Conservation (phyloP, 1,140 invertebrate species). For the Monochamus saltuarius region DNA sequence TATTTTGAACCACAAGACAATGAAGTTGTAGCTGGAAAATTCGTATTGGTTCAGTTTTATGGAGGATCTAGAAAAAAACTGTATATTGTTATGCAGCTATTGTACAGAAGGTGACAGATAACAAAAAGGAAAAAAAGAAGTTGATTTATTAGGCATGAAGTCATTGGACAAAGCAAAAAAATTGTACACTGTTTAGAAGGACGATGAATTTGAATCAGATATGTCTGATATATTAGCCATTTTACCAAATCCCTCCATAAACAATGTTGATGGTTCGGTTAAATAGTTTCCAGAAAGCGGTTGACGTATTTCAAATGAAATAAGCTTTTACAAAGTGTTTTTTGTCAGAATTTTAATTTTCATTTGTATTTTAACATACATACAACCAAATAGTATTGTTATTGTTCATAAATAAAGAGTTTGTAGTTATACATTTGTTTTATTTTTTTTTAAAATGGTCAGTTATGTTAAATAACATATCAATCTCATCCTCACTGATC, state of each 20-base stretch:
- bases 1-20: constrained; percentile 17
- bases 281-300: too few relatives aligned
- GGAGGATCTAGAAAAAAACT: constrained; percentile 23
- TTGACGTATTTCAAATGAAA: too few relatives aligned
- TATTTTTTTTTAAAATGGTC: too few relatives aligned
- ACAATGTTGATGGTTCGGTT: too few relatives aligned
- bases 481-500: too few relatives aligned
- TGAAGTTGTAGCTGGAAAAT: constrained; percentile 15
- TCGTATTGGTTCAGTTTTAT: constrained; percentile 19
- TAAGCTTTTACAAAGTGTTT: too few relatives aligned
- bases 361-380: too few relatives aligned
- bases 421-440: too few relatives aligned
- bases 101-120: neutral
- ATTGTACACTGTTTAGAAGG: constrained; percentile 8
- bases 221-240: constrained; percentile 8
- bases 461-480: too few relatives aligned
- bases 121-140: constrained; percentile 17
- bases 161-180: constrained; percentile 16
- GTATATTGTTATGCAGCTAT: constrained; percentile 17
- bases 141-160: constrained; percentile 19
- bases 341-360: too few relatives aligned
- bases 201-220: constrained; percentile 16
- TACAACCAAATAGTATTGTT: too few relatives aligned
- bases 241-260: constrained; percentile 6
- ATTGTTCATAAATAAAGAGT: too few relatives aligned